Base-by-base conservation (phyloP, 2,113 vertebrate genomes). In the Psilopogon haemacephalus region DNA sequence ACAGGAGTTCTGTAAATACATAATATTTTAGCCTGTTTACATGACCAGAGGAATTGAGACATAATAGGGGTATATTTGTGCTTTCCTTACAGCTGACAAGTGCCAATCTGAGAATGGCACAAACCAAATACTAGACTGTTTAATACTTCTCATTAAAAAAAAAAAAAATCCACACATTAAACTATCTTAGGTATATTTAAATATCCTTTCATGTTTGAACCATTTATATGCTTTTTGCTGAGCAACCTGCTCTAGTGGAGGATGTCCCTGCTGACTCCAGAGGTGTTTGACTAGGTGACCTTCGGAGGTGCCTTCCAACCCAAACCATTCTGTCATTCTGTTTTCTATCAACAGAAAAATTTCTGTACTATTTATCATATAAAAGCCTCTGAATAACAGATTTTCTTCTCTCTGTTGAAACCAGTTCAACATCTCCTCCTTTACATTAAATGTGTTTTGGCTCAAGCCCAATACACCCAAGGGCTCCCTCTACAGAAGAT, bases 361-460 rank as follows among this genome's bases (percentile, higher is more conserved):
- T 4, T 26, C 23, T 44, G 8, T 26, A 55, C 0, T 63, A 18
- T 48, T 83, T 89, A 91, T 77, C 7, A 35, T 60, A 68, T 28
- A 44, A 19, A 64, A 78, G 33, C 37, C 58, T 58, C 38, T 35
- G 32, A 76, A 14, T 81, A 67, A 15, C 28, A 70, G 26, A 58
- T 80, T 73, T 82, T 67, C 33, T 78, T 63, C 38, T 48, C 30
- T 65, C 55, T 78, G 9, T 79, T 62, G 12, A 35, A 32, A 42
- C 32, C 13, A 32, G 37, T 63, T 77, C 52, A 79, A 52, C 82
- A 86, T 63, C 55, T 92, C 86, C n/a, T 56, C 86, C 9, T 30
- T 54, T 50, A 42, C 37, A 68, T 89, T 91, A 67, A 85, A 56
- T 40, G 86, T 89, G 32, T 64, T 91, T 76, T 92, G 89, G 73